phyloP scores from a whole-genome alignment of 2,797 vertebrate species.

The Rhinatrema bivittatum region DNA sequence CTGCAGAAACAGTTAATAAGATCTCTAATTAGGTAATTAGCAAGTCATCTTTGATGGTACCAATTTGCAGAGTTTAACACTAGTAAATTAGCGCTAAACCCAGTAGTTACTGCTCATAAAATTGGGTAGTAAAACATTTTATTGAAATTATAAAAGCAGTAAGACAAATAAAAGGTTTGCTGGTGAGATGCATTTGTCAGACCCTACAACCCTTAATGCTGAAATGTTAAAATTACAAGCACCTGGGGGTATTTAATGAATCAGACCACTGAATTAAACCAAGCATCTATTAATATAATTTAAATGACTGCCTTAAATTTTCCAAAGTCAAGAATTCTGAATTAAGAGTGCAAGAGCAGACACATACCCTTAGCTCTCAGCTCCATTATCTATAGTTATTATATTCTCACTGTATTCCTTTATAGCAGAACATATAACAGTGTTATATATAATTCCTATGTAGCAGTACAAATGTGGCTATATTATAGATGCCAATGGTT shows the following conservation, averaged over 20 bases:
- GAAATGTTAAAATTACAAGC: not conserved
- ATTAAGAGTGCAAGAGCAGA: not conserved
- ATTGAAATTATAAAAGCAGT: not conserved
- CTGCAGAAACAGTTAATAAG: not conserved
- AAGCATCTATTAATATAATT: no score
- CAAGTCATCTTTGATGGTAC: not conserved
- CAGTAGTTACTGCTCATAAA: constrained; percentile 5
- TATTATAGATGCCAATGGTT: no score
- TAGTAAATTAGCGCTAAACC: constrained; percentile 10
- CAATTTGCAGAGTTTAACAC: constrained; percentile 2
- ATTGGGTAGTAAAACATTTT: not conserved
- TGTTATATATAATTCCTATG: no score
- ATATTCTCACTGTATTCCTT: no score
- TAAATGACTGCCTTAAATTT: not conserved
- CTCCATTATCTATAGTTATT: no score
- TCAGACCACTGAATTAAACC: no score
- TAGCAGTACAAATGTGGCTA: no score
- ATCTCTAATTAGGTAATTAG: constrained; percentile 1
- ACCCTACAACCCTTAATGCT: not conserved
- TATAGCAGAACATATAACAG: no score
- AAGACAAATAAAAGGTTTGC: constrained; percentile 1
- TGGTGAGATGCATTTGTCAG: not conserved
- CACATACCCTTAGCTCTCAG: no score
- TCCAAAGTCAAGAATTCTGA: not conserved
- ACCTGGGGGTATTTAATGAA: no score